phyloP scores from a whole-genome alignment of 2,797 vertebrate genomes.

The Liparis tanakae region DNA sequence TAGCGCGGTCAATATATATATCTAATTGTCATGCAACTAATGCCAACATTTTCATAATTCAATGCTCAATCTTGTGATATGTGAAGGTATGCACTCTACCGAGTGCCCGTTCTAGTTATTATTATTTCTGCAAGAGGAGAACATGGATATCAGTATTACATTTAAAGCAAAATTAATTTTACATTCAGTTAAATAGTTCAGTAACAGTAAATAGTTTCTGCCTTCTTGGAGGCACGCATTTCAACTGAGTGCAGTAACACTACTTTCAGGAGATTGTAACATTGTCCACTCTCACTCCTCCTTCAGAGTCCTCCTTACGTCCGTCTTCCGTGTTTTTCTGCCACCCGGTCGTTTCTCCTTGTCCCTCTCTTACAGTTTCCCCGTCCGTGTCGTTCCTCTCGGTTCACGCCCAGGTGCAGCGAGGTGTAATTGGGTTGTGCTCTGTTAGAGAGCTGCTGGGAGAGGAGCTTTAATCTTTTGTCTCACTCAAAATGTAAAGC shows the following conservation, averaged over 20 bases:
- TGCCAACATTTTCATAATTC: no score
- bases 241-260: slow-evolving; percentile 30
- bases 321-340: slow-evolving; percentile 19
- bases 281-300: slow-evolving; percentile 39
- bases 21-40: no score
- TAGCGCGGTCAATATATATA: no score
- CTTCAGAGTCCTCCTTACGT: slow-evolving; percentile 19
- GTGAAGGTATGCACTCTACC: no score
- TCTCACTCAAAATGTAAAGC: slow-evolving; percentile 79
- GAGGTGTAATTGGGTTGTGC: slow-evolving; percentile 81
- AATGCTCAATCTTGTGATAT: no score
- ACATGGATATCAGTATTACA: neutral
- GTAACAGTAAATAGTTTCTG: slow-evolving; percentile 39
- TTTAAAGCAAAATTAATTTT: slow-evolving; percentile 1
- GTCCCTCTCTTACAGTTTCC: slow-evolving; percentile 22
- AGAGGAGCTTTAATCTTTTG: slow-evolving; percentile 83
- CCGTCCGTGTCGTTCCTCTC: slow-evolving; percentile 13
- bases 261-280: slow-evolving; percentile 48
- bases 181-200: no score
- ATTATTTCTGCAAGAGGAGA: neutral
- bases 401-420: slow-evolving; percentile 58
- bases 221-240: slow-evolving; percentile 35
- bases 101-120: no score
- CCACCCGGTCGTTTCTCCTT: slow-evolving; percentile 24
- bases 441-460: slow-evolving; percentile 69